Conservation (phyloP, 2,797 vertebrate species). For the Poliocrania exsul region DNA sequence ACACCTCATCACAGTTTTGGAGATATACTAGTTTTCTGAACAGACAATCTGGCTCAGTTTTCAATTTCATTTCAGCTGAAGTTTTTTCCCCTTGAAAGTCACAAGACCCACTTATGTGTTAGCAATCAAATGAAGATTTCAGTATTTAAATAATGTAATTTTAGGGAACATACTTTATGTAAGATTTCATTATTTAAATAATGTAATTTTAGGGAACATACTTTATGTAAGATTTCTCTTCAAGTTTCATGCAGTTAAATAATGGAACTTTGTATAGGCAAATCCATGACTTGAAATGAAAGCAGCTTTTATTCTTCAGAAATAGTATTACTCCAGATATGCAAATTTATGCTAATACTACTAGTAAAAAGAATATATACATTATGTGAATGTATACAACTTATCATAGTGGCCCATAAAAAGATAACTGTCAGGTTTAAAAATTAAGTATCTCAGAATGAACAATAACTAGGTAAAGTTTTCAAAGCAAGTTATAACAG, state of each 20-base stretch:
- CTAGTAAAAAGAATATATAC: background rate
- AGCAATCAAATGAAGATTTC: background rate
- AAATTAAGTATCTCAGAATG: background rate
- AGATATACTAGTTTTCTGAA: background rate
- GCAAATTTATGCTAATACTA: fast-evolving
- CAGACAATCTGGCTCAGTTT: background rate
- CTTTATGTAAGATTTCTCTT: background rate
- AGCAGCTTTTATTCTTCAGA: background rate
- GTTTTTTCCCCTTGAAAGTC: background rate
- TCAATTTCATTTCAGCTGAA: background rate
- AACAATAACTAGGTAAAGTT: background rate
- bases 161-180: background rate
- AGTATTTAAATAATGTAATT: background rate
- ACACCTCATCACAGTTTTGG: background rate
- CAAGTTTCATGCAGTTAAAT: background rate
- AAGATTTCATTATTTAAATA: background rate
- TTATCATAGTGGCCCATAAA: background rate
- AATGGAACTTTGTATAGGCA: background rate
- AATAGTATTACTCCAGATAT: background rate
- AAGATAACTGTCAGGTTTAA: background rate
- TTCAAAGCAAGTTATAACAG: background rate
- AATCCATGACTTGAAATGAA: background rate
- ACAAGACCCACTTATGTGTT: background rate
- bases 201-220: background rate
- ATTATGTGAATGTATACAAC: background rate